These are phyloP conservation scores for Micronycteris hirsuta DNA, from an alignment of 2,113 vertebrate genomes.

Conservation along the genomic window DNA sequence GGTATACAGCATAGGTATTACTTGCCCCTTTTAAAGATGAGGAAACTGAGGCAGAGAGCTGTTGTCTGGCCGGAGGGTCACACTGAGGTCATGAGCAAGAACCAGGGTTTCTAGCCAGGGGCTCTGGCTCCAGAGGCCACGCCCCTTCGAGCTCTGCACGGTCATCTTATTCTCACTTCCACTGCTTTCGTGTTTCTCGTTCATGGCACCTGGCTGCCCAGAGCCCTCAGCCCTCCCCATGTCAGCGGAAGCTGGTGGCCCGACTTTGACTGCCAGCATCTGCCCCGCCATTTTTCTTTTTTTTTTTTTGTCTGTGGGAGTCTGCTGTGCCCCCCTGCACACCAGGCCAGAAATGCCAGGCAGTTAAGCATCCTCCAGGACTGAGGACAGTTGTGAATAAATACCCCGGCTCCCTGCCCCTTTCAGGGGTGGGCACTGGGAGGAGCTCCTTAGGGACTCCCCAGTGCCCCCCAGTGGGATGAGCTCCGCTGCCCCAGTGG, in stretches of 20 bases:
- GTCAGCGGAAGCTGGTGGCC: neutral
- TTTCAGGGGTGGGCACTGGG: fast-evolving
- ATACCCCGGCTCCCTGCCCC: neutral
- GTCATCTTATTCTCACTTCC: fast-evolving
- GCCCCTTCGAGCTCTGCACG: fast-evolving
- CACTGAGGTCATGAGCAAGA: fast-evolving
- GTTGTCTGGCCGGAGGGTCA: neutral
- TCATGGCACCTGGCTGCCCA: fast-evolving
- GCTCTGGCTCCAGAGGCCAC: neutral
- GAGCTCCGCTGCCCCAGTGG: neutral
- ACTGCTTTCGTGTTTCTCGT: neutral
- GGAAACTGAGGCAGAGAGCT: neutral
- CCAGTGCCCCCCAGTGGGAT: neutral
- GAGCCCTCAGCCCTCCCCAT: neutral
- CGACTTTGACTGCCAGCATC: neutral
- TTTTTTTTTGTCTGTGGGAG: neutral
- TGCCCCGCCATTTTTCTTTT: neutral
- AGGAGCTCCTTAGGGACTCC: neutral
- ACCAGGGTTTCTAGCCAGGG: neutral
- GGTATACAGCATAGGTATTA: neutral
- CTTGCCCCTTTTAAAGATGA: neutral
- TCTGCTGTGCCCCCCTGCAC: neutral
- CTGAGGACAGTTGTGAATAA: neutral
- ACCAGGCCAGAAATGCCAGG: neutral
- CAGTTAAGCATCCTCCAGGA: neutral